Base-by-base conservation (phyloP, 2,113 vertebrate species). In the Oxygymnocypris stewartii region DNA sequence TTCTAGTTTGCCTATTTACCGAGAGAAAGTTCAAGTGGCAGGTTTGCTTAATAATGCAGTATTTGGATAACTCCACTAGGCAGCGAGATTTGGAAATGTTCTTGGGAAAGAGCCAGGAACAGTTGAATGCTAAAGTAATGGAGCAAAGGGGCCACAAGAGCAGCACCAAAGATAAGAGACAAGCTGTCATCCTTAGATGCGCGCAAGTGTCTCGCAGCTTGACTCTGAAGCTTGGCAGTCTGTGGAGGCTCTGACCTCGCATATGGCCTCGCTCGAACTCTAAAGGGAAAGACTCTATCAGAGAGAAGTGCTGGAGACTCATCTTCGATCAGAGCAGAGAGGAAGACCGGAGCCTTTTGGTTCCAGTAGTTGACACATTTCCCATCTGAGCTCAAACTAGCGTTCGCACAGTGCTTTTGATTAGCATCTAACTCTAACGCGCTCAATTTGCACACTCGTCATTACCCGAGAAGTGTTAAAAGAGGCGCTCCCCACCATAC, bases 211-310 rank as follows among this genome's bases (percentile, higher is more conserved):
- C 78, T 87, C 59, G 25, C 67, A 54, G 84, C 84, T 78, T 51
- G 44, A 82, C 90, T 89, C 83, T 87, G 57, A 84, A 51, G 47
- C 71, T 83, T 88, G 91, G 90, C 92, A 89, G 91, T 90, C 87
- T 89, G 67, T 51, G 40, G 84, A 83, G 87, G 84, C 49, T 74
- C 20, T 74, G 76, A 61, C 82, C 81, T 74, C 85, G 54, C 65
- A 82, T 87, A 90, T 87, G 69, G 88, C 86, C 69, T 65, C 77
- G 2, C 81, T 82, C 57, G 67, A 81, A 86, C 87, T 88, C 83
- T 86, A 67, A 86, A 12, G n/a, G 90, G 88, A 90, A 90, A 90
- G 87, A 51, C 51, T 82, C 57, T 84, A 75, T 61, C 42, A 84
- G n/a, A 47, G 35, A 59, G 12, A 35, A 65, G 35, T 78, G 67